These are phyloP conservation scores for Choristoneura fumiferana DNA, from an alignment of 1,140 invertebrate genomes.

Conservation along the genomic window DNA sequence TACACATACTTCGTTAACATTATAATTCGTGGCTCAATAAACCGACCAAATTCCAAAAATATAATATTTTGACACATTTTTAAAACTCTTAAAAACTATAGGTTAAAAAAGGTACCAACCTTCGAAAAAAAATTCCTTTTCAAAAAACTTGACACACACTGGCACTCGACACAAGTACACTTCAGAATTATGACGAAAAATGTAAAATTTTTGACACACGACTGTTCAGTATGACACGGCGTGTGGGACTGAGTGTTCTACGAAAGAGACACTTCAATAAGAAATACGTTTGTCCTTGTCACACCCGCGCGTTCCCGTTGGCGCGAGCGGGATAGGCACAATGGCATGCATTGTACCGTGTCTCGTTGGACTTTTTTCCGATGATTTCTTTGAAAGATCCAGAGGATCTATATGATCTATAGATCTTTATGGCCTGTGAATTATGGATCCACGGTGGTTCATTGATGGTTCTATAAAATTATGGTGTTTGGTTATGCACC, in stretches of 20 bases:
- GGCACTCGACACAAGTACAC: constrained; percentile 7
- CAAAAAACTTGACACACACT: background rate
- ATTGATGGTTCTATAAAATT: constrained; percentile 23
- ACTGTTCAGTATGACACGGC: background rate
- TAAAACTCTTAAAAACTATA: background rate
- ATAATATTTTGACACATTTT: too few species aligned
- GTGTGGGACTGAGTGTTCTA: background rate
- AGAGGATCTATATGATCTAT: constrained; percentile 26
- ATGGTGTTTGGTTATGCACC: constrained; percentile 11
- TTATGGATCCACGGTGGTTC: constrained; percentile 18
- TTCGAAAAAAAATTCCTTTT: constrained; percentile 1
- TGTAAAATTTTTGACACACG: background rate
- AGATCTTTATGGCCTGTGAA: constrained; percentile 22
- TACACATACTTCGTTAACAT: too few species aligned
- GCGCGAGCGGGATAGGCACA: background rate
- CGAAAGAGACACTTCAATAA: background rate
- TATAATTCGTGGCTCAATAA: too few species aligned
- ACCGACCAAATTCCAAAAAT: too few species aligned
- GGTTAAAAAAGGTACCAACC: background rate
- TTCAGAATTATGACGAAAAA: background rate
- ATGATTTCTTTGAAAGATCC: constrained; percentile 26
- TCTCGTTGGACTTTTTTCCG: constrained; percentile 21
- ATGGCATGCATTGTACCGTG: constrained; percentile 9
- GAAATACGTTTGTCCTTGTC: background rate
- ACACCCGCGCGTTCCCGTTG: background rate